A percentile compares a stretch with the other conserved stretches of the same genome.
These are phyloP conservation scores for Aphidoletes aphidimyza DNA, from an alignment of 2,888 invertebrate genomes.

Conservation along the genomic window DNA sequence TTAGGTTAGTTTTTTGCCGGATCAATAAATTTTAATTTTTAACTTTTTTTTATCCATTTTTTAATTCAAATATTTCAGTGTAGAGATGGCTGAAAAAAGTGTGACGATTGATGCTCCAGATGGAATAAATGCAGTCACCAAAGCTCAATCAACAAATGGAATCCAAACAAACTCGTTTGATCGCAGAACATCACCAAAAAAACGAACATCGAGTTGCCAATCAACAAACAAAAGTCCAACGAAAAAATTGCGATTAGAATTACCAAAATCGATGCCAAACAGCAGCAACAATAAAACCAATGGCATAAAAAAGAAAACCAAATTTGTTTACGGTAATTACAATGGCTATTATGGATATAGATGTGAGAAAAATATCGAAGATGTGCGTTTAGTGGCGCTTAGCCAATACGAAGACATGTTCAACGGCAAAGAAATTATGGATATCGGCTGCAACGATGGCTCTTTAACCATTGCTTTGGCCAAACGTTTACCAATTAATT, in stretches of 20 bases:
- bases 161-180: no score
- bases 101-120: neutral
- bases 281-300: neutral
- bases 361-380: constrained; percentile 74
- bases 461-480: constrained; percentile 82
- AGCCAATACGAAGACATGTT: constrained; percentile 74
- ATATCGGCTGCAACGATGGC: constrained; percentile 91
- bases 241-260: neutral
- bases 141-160: no score
- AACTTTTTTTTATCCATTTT: neutral
- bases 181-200: neutral
- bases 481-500: constrained; percentile 74
- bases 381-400: constrained; percentile 77
- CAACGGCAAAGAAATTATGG: constrained; percentile 78
- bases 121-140: neutral
- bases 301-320: constrained; percentile 33
- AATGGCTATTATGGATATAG: constrained; percentile 84
- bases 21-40: neutral
- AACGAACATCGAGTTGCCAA: neutral
- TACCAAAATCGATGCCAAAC: neutral
- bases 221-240: constrained; percentile 5
- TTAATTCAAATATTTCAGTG: neutral
- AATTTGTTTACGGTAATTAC: constrained; percentile 64
- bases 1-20: constrained; percentile 31
- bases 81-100: constrained; percentile 1